phyloP scores from a whole-genome alignment of 2,113 vertebrate species.

The Nematolebias whitei region DNA sequence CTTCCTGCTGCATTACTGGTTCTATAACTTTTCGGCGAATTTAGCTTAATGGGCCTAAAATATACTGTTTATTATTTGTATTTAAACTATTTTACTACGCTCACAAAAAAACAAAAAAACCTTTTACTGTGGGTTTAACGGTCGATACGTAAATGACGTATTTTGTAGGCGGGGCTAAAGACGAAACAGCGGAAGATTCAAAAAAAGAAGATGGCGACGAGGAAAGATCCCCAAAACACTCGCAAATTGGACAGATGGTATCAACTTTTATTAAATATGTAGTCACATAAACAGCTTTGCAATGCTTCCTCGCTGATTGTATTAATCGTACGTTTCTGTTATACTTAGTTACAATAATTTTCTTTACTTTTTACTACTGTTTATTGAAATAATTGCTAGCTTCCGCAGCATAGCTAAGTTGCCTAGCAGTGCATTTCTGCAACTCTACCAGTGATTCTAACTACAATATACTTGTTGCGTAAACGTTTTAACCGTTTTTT shows the following conservation, averaged over 20 bases:
- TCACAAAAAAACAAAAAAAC: no score
- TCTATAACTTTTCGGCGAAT: no score
- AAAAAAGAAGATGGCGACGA: constrained; percentile 82
- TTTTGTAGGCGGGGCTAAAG: constrained; percentile 25
- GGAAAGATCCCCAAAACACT: constrained; percentile 46
- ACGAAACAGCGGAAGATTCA: constrained; percentile 76
- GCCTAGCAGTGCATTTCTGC: background rate
- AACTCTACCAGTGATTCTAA: background rate
- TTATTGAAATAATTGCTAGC: background rate
- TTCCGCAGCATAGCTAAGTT: constrained; percentile 15
- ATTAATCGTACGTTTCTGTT: background rate
- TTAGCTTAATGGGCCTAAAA: no score
- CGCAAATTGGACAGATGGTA: constrained; percentile 74
- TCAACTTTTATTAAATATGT: background rate
- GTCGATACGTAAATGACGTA: background rate
- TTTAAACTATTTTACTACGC: no score
- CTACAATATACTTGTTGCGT: background rate
- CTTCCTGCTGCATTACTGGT: no score
- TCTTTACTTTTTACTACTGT: background rate
- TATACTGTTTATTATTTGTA: no score
- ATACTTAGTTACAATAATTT: background rate
- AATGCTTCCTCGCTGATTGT: accelerated
- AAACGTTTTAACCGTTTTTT: background rate
- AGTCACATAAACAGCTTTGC: background rate
- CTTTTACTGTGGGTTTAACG: constrained; percentile 1